A percentile compares a stretch with the other conserved stretches of the same genome.
Conservation (phyloP, 2,888 invertebrate species). For the Polyommatus iphigenia region DNA sequence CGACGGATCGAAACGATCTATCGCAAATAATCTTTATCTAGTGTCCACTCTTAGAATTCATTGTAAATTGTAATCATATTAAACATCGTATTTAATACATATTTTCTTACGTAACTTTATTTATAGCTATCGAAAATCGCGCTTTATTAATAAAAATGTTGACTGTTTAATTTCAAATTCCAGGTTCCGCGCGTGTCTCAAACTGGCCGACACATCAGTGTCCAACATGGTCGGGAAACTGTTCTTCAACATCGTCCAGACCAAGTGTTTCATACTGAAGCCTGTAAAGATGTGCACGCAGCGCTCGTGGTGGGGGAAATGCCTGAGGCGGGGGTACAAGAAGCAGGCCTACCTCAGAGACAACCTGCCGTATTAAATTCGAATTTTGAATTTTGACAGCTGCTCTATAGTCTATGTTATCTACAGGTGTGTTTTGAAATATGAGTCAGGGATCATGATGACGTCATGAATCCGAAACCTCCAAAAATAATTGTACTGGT, state of each 20-base stretch:
- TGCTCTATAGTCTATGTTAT: neutral
- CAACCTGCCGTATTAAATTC: conserved; percentile 83
- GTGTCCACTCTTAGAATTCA: neutral
- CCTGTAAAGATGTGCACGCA: conserved; percentile 87
- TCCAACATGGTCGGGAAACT: conserved; percentile 94
- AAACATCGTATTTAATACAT: no score
- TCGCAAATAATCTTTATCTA: neutral
- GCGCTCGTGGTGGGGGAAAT: conserved; percentile 91
- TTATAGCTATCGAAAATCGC: neutral
- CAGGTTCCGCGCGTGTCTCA: conserved; percentile 96
- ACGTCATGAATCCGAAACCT: neutral
- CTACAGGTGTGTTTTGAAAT: neutral
- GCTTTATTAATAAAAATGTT: neutral
- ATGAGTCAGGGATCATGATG: neutral
- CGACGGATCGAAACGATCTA: neutral
- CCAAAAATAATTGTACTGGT: no score
- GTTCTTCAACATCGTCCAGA: conserved; percentile 97
- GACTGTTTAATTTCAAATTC: conserved; percentile 42
- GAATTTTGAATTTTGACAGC: neutral
- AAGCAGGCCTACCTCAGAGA: conserved; percentile 88
- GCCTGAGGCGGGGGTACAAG: conserved; percentile 82
- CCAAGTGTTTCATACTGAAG: conserved; percentile 94
- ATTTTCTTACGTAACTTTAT: neutral
- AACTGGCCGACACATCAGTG: conserved; percentile 91
- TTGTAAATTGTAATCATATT: neutral